A percentile compares a stretch with the other conserved stretches of the same genome.
phyloP scores from a whole-genome alignment of 2,888 invertebrate species.

The Caradrina clavipalpis region DNA sequence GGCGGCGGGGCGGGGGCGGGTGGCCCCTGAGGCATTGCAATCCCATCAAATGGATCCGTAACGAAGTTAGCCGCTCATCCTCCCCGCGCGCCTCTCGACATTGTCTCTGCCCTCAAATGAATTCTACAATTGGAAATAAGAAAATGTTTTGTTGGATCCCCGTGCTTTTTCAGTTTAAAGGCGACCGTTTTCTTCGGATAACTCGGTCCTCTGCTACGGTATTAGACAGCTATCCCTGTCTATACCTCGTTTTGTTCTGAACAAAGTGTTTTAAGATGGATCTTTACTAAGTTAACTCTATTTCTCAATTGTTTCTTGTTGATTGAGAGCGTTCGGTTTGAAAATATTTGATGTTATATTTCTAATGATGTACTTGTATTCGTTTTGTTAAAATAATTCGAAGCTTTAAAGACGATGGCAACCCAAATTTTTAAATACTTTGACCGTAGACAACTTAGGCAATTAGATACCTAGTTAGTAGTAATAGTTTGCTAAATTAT shows the following conservation, averaged over 20 bases:
- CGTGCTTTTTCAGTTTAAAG: slow-evolving; percentile 89
- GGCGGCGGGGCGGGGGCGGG: slow-evolving; percentile 71
- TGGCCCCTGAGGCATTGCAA: slow-evolving; percentile 91
- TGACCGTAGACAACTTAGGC: background rate
- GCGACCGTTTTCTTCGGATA: slow-evolving; percentile 87
- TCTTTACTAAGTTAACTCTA: slow-evolving; percentile 72
- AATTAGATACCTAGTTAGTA: background rate
- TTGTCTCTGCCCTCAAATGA: slow-evolving; percentile 91
- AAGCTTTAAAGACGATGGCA: background rate
- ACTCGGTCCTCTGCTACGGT: slow-evolving; percentile 76
- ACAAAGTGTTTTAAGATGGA: slow-evolving; percentile 74
- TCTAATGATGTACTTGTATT: background rate
- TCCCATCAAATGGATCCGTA: slow-evolving; percentile 95
- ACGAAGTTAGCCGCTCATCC: slow-evolving; percentile 93
- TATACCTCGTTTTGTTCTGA: slow-evolving; percentile 66
- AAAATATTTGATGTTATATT: slow-evolving; percentile 21
- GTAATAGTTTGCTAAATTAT: background rate
- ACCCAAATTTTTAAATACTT: background rate
- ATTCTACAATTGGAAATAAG: slow-evolving; percentile 91
- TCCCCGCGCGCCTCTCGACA: slow-evolving; percentile 90
- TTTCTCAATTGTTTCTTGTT: slow-evolving; percentile 70
- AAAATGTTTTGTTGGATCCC: slow-evolving; percentile 90
- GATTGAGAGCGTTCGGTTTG: slow-evolving; percentile 53
- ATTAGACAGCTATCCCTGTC: slow-evolving; percentile 69
- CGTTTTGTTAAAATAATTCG: background rate